These are phyloP conservation scores for Brenthis hecate DNA, from an alignment of 2,888 invertebrate species.

Conservation along the genomic window DNA sequence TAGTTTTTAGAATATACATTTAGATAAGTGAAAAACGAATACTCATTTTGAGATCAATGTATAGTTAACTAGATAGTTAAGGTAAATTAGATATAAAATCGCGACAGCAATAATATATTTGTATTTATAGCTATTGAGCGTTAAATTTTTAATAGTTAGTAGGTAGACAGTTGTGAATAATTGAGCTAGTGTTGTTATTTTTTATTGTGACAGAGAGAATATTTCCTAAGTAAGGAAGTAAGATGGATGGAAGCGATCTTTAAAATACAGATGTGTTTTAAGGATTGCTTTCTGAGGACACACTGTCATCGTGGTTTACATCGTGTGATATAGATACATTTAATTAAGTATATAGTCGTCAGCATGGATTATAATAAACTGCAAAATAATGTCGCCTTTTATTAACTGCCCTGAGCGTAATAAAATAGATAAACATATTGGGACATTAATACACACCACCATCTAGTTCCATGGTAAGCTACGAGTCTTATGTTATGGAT, in stretches of 20 bases:
- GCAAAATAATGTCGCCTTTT: conserved; percentile 53
- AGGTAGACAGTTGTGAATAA: conserved; percentile 78
- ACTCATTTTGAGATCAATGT: conserved; percentile 79
- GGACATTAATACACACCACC: too few species aligned
- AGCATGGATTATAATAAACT: conserved; percentile 77
- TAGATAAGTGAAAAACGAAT: conserved; percentile 72
- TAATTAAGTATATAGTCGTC: conserved; percentile 77
- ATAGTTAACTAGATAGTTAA: conserved; percentile 65
- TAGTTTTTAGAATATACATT: conserved; percentile 63
- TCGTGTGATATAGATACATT: conserved; percentile 80
- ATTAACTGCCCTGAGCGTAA: conserved; percentile 31
- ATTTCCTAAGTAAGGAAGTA: conserved; percentile 55
- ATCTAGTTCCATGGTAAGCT: too few species aligned
- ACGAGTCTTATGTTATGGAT: too few species aligned
- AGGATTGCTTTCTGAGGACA: conserved; percentile 29
- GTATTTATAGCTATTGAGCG: conserved; percentile 81
- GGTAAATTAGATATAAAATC: conserved; percentile 62
- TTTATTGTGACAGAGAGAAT: conserved; percentile 65
- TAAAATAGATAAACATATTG: too few species aligned
- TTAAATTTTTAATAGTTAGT: conserved; percentile 79
- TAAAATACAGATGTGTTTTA: conserved; percentile 21
- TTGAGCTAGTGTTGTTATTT: conserved; percentile 76
- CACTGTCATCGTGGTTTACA: conserved; percentile 59
- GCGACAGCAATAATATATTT: conserved; percentile 82
- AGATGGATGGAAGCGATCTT: conserved; percentile 44